Evolutionary conservation across 2,113 vertebrate genomes (phyloP).

Genomic region (Ammodytes marinus): DNA sequence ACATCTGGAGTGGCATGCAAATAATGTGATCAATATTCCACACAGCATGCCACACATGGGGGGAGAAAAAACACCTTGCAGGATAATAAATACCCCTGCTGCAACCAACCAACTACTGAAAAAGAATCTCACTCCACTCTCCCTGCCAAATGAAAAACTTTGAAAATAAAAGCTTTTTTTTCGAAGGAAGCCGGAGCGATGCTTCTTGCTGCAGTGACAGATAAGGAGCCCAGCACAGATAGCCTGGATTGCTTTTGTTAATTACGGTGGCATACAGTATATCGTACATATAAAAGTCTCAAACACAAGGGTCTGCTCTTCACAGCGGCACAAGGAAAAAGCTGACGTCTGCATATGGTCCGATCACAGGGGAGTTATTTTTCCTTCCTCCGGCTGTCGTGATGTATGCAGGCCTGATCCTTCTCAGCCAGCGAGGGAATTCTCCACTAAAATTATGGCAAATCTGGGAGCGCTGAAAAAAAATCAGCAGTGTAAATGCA

Average conservation of each 20-base stretch:
- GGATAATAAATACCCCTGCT: constrained; percentile 30
- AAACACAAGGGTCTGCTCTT: constrained; percentile 2
- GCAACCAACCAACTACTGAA: not conserved
- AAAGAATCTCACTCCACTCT: not conserved
- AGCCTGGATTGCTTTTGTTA: constrained; percentile 27
- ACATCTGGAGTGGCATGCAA: constrained; percentile 68
- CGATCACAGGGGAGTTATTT: constrained; percentile 33
- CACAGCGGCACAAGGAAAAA: constrained; percentile 25
- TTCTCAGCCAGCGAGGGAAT: constrained; percentile 12
- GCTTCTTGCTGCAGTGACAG: constrained; percentile 34
- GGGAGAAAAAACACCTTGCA: constrained; percentile 38
- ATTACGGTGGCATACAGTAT: constrained; percentile 43
- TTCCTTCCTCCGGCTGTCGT: constrained; percentile 4
- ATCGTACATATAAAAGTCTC: constrained; percentile 52
- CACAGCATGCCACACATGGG: constrained; percentile 27
- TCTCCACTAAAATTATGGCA: not conserved
- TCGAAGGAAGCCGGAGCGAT: not conserved
- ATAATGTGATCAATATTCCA: constrained; percentile 64
- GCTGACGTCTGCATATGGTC: constrained; percentile 53
- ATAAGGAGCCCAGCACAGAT: constrained; percentile 19
- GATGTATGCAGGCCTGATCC: constrained; percentile 28
- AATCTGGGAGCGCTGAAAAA: constrained; percentile 5
- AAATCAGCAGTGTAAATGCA: constrained; percentile 13
- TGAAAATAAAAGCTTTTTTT: constrained; percentile 12
- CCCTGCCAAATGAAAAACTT: constrained; percentile 36